phyloP scores from a whole-genome alignment of 1,140 invertebrate genomes.

The Drosophila neocordata region DNA sequence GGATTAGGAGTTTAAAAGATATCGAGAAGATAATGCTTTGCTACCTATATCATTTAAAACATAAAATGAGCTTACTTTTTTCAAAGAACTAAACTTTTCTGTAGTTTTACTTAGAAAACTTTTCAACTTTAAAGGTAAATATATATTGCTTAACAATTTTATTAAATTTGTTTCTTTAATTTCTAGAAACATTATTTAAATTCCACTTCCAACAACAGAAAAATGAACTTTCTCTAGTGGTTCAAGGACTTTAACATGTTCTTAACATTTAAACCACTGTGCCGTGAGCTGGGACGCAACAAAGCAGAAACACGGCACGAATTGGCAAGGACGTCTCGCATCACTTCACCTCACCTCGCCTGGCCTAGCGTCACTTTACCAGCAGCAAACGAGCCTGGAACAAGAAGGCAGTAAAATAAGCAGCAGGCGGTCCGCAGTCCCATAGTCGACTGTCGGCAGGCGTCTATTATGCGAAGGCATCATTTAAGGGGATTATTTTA shows the following conservation, averaged over 20 bases:
- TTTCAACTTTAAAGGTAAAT: too few species aligned
- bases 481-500: constrained; percentile 82
- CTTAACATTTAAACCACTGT: constrained; percentile 47
- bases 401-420: constrained; percentile 57
- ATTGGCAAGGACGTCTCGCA: constrained; percentile 66
- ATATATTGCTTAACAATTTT: too few species aligned
- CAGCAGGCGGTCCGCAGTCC: constrained; percentile 36
- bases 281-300: constrained; percentile 36
- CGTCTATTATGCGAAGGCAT: constrained; percentile 81
- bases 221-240: neutral
- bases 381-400: constrained; percentile 20
- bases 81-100: too few species aligned
- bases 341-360: constrained; percentile 12
- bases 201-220: too few species aligned
- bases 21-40: too few species aligned
- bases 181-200: too few species aligned
- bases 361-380: constrained; percentile 41
- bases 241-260: neutral
- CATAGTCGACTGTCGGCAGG: constrained; percentile 24
- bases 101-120: too few species aligned
- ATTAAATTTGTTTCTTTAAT: too few species aligned
- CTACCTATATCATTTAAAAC: too few species aligned
- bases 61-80: too few species aligned
- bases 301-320: constrained; percentile 76
- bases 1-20: too few species aligned